Base-by-base conservation (phyloP, 2,797 vertebrate species). In the Botia almorhae region DNA sequence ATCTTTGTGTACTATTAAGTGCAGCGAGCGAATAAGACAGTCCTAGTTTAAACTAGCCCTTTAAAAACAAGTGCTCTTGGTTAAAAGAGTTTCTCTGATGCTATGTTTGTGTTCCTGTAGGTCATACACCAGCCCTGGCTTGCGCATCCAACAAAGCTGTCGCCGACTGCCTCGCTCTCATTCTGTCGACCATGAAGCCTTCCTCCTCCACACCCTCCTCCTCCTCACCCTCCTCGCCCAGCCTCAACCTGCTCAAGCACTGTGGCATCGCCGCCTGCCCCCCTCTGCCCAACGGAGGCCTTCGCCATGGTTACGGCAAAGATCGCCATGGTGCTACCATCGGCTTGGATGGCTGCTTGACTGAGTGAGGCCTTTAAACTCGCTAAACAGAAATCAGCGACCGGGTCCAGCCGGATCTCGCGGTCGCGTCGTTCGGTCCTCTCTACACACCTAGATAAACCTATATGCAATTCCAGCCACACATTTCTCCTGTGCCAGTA, bases 101-200 rank as follows among this genome's bases (percentile, higher is more conserved):
- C n/a, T 55, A 53, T 76, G 48, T 85, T 11, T 65, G 8, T 6
- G 70, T 16, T n/a, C 1, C 72, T 76, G 10, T 87, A 99, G 97
- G 97, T 89, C 97, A 96, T 89, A 99, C 97, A 65, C 97, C 97
- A 69, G 97, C 97, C 87, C 90, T 99, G 92, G 97, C 97, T 56
- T 99, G 97, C 7, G 97, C 97, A 73, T 96, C 97, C 53, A 99
- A 99, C 94, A 98, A 98, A 92, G 97, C 98, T 14, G 97, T 99
- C 74, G 97, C 97, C 0, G 96, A 98, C 91, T 99, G 97, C 88
- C 95, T 99, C 91, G 96, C 97, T 92, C 93, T 98, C 89, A 99
- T 99, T 93, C 97, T 99, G 82, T 98, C 98, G 93, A 99, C 97
- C 93, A 99, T 99, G 97, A 99, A 97, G 95, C 98, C 97, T 96